Conservation (phyloP, 2,113 vertebrate genomes). For the Phoxinus phoxinus region DNA sequence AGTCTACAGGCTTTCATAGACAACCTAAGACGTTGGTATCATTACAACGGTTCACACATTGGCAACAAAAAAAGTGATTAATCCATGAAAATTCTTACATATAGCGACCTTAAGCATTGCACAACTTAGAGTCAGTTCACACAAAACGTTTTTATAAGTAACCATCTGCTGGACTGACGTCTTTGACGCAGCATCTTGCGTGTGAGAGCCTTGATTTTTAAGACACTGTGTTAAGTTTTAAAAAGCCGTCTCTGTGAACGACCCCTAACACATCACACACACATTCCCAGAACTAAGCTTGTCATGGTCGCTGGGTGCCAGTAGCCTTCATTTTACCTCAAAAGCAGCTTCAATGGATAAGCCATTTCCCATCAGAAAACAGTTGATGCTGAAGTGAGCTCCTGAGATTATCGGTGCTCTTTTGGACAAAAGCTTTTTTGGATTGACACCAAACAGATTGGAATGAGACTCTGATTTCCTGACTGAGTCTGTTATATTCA, state of each 20-base stretch:
- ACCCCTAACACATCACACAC: slow-evolving; percentile 4
- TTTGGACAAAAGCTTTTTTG: slow-evolving; percentile 70
- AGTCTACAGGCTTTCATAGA: too few species aligned
- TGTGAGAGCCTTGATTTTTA: neutral
- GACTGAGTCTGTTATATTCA: slow-evolving; percentile 47
- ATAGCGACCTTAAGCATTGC: neutral
- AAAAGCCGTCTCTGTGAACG: neutral
- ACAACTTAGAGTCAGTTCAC: neutral
- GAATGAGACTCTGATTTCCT: slow-evolving; percentile 61
- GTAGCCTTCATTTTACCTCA: slow-evolving; percentile 39
- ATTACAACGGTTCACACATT: too few species aligned
- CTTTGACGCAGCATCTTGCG: neutral
- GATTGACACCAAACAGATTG: slow-evolving; percentile 68
- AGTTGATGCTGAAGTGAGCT: slow-evolving; percentile 67
- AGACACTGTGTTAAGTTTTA: neutral
- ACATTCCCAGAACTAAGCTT: neutral
- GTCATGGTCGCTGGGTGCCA: slow-evolving; percentile 16
- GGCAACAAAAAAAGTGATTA: too few species aligned
- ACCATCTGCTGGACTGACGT: neutral
- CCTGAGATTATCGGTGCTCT: slow-evolving; percentile 68
- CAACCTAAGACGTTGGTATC: too few species aligned
- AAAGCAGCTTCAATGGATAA: slow-evolving; percentile 57
- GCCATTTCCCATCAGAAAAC: slow-evolving; percentile 63
- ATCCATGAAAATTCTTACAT: too few species aligned
- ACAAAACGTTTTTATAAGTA: neutral